Conservation (phyloP, 2,888 invertebrate genomes). For the Lordiphosa fenestrarum region DNA sequence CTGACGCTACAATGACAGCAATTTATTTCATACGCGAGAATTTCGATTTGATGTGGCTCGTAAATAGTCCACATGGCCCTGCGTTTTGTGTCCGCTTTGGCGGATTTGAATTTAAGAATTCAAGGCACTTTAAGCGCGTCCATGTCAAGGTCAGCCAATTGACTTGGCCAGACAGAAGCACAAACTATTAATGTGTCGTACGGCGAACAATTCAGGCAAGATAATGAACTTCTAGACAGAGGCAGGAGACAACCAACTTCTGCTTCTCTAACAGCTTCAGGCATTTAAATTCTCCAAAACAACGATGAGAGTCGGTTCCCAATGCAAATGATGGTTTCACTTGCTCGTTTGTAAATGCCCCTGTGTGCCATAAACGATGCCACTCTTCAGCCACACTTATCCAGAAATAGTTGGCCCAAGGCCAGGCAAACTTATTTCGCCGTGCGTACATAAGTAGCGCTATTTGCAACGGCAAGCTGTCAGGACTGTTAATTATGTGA, state of each 20-base stretch:
- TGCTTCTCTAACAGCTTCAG: constrained; percentile 65
- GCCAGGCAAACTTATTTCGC: constrained; percentile 48
- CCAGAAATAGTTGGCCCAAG: constrained; percentile 40
- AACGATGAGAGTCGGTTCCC: constrained; percentile 31
- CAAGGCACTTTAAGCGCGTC: constrained; percentile 13
- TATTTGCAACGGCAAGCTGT: no score
- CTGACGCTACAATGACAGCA: constrained; percentile 38
- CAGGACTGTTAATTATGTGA: no score
- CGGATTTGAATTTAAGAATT: constrained; percentile 15
- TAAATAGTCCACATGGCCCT: constrained; percentile 41
- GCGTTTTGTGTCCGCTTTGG: constrained; percentile 14
- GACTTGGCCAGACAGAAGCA: constrained; percentile 41
- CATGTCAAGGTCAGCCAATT: constrained; percentile 52
- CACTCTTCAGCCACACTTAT: constrained; percentile 15
- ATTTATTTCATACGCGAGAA: constrained; percentile 58
- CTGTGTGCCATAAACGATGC: constrained; percentile 54
- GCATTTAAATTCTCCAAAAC: constrained; percentile 53
- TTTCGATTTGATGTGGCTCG: constrained; percentile 55
- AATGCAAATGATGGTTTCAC: constrained; percentile 43
- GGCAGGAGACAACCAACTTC: constrained; percentile 41
- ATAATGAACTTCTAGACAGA: constrained; percentile 55
- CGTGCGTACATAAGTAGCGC: constrained; percentile 8
- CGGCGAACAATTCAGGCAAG: constrained; percentile 58
- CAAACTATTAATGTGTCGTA: constrained; percentile 49
- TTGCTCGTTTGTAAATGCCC: constrained; percentile 47